Conservation (phyloP, 2,113 vertebrate species). For the Paedocypris sp. region DNA sequence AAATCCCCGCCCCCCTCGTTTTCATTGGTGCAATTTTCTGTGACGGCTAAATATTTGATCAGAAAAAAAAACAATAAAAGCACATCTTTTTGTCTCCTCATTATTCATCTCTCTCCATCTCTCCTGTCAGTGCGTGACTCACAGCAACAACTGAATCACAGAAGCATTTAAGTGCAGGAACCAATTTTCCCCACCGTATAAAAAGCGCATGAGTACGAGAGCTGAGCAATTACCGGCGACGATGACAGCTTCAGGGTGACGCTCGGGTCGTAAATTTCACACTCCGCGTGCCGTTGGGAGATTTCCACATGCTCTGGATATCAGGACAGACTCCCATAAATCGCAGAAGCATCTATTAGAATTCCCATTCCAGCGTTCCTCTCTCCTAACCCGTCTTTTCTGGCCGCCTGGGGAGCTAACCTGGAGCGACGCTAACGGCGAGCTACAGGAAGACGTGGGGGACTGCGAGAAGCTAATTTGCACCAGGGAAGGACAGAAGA, state of each 20-base stretch:
- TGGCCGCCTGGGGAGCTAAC: constrained; percentile 14
- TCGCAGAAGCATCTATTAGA: constrained; percentile 28
- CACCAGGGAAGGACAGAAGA: background rate
- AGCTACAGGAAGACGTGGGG: background rate
- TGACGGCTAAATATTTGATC: background rate
- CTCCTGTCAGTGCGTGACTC: constrained; percentile 18
- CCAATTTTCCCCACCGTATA: constrained; percentile 33
- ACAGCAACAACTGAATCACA: constrained; percentile 22
- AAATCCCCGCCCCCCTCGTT: background rate
- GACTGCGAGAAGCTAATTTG: constrained; percentile 16
- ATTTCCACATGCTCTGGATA: constrained; percentile 3
- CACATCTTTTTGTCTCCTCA: background rate
- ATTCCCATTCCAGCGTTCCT: background rate
- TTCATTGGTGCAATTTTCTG: background rate
- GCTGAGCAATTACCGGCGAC: constrained; percentile 33
- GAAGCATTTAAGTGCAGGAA: constrained; percentile 29
- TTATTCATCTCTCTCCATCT: constrained; percentile 11
- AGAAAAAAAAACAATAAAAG: constrained; percentile 18
- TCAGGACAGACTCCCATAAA: constrained; percentile 23
- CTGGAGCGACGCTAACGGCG: background rate
- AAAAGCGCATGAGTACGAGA: constrained; percentile 25
- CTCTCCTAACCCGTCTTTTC: background rate
- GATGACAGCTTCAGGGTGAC: constrained; percentile 36
- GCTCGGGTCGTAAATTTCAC: constrained; percentile 28
- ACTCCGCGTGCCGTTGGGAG: constrained; percentile 15